A percentile compares a stretch with the other conserved stretches of the same genome.
Conservation (phyloP, 2,113 vertebrate genomes). For the Choloepus hoffmanni region DNA sequence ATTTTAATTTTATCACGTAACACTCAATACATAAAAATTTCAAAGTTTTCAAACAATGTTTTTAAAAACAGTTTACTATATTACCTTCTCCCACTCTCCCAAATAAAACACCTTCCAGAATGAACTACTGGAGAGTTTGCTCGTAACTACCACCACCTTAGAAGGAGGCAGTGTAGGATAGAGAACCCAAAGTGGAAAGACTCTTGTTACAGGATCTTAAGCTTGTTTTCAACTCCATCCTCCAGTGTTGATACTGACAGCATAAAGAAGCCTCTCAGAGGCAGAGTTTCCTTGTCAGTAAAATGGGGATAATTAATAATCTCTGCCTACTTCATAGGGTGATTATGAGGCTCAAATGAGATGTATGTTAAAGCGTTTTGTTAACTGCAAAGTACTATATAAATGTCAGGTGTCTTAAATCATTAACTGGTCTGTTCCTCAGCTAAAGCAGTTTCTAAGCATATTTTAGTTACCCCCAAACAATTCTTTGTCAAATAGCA, state of each 20-base stretch:
- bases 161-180: neutral
- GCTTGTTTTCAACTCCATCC: neutral
- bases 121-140: neutral
- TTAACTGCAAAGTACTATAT: slow-evolving; percentile 37
- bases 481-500: slow-evolving; percentile 56
- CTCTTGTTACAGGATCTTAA: neutral
- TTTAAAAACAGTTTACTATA: neutral
- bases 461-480: slow-evolving; percentile 61
- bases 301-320: slow-evolving; percentile 56
- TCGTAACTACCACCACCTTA: neutral
- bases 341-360: slow-evolving; percentile 50
- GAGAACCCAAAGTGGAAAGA: neutral
- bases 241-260: neutral
- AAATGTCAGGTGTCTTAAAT: slow-evolving; percentile 66
- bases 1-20: slow-evolving; percentile 58
- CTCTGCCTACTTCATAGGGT: slow-evolving; percentile 36
- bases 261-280: neutral
- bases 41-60: neutral
- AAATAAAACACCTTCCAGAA: neutral
- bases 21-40: neutral
- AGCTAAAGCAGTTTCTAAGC: slow-evolving; percentile 14
- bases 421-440: slow-evolving; percentile 49
- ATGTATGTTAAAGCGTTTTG: slow-evolving; percentile 56
- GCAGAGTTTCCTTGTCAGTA: slow-evolving; percentile 55
- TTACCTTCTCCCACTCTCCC: no score